Base-by-base conservation (phyloP, 2,888 invertebrate species). In the Melieria omissa region DNA sequence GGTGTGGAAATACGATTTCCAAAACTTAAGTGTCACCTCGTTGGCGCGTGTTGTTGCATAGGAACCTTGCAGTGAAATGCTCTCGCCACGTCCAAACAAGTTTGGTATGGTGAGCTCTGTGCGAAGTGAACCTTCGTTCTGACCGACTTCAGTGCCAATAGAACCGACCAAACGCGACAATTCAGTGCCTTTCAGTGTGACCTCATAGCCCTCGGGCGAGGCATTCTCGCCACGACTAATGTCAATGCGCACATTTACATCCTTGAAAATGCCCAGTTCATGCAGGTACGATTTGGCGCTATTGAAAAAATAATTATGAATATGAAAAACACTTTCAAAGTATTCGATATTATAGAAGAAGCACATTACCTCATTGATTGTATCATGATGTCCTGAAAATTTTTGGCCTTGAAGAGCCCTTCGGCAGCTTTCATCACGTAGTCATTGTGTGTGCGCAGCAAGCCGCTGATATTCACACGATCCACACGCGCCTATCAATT, bases 381-480 rank as follows among this genome's bases (percentile, higher is more conserved):
- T 45, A 92, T 79, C 78, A 93, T 91, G 74, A 97, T 93, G 82
- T 97, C 95, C 83, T 95, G 92, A 83, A 99, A 96, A 87, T 94
- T 95, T 7, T 89, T 89, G 0, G 95, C 95, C 76, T 91, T 91
- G 86, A 98, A 96, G 16, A 99, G 88, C 8, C 94, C 94, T 70
- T 91, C 89, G 0, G 98, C 92, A 45, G 94, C 93, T 79, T 92
- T 90, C 78, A 91, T 89, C 49, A 98, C 89, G 78, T 97, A 91
- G 82, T 98, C 97, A 85, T 97, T 94, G 86, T 95, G 95, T 1
- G 98, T 98, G 73, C 97, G 89, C 54, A 88, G 89, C 14, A 98
- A 86, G 0, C 98, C 98, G 82, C 95, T 94, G 64, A 98, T 90
- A 79, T 95, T 92, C 45, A 98, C 91, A 77, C 92, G 90, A 83